Evolutionary conservation across 2,797 vertebrate species (phyloP).

Genomic region (Gallinago solitaria): DNA sequence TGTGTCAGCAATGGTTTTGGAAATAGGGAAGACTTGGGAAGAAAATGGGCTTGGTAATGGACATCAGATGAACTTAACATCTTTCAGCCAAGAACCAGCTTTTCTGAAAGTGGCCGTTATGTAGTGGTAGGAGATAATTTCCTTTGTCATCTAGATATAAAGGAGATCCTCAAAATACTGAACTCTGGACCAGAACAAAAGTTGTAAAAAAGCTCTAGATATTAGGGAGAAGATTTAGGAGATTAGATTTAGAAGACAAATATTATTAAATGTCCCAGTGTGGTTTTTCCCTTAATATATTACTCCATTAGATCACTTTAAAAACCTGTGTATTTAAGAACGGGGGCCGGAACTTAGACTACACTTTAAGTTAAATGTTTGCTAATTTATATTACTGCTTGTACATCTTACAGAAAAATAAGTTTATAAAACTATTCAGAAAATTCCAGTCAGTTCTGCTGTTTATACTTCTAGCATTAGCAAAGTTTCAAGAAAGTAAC

Average conservation of each 20-base stretch:
- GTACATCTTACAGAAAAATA: background rate
- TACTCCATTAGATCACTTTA: background rate
- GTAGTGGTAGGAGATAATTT: rapidly evolving
- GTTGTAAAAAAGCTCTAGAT: no score
- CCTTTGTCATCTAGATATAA: rapidly evolving
- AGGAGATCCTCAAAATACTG: no score
- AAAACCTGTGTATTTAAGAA: background rate
- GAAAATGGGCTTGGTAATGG: rapidly evolving
- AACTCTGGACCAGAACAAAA: background rate
- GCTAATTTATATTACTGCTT: background rate
- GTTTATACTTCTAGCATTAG: background rate
- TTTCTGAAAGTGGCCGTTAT: background rate
- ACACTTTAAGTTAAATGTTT: background rate
- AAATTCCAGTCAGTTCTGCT: background rate
- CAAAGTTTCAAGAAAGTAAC: background rate
- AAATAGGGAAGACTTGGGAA: rapidly evolving
- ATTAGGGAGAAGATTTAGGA: no score
- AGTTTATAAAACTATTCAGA: background rate
- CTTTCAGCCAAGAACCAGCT: background rate
- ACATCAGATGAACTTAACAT: rapidly evolving
- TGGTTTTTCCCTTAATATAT: background rate
- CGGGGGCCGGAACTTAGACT: no score
- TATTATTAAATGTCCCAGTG: background rate
- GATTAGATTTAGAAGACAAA: background rate
- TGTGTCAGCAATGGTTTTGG: rapidly evolving